Conservation (phyloP, 2,113 vertebrate species). For the Globicephala melas region DNA sequence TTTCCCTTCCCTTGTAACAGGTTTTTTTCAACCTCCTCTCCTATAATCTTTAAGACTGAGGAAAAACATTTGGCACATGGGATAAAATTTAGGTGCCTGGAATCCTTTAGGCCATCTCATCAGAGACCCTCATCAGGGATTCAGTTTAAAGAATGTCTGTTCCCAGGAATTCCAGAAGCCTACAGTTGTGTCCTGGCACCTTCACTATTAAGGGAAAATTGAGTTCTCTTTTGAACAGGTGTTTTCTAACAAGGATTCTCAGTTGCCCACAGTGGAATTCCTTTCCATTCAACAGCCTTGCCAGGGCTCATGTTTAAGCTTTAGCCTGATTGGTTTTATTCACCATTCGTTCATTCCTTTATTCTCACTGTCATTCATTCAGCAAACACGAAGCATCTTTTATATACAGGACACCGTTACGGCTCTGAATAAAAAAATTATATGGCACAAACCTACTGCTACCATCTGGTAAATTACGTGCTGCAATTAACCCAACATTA, state of each 20-base stretch:
- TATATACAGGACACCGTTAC: not conserved
- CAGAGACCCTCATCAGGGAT: not conserved
- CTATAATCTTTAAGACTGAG: not conserved
- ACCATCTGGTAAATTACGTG: slow-evolving; percentile 10
- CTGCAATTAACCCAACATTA: slow-evolving; percentile 6
- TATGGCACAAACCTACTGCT: not conserved
- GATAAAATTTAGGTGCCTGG: not conserved
- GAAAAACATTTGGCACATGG: not conserved
- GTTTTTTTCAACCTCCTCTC: not conserved
- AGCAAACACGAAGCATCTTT: not conserved
- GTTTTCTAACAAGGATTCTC: not conserved
- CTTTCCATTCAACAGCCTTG: not conserved
- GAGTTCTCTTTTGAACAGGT: not conserved
- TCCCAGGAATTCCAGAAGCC: not conserved
- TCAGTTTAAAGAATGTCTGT: not conserved
- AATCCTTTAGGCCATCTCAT: not conserved
- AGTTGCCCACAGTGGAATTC: not conserved
- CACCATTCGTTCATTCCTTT: not conserved
- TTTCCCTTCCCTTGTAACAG: not conserved
- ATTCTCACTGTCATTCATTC: not conserved
- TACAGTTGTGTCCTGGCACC: not conserved
- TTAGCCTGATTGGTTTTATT: not conserved
- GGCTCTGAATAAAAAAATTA: slow-evolving; percentile 5
- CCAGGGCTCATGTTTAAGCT: not conserved
- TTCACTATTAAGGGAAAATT: not conserved